A percentile compares a stretch with the other conserved stretches of the same genome.
Conservation (phyloP, 2,888 invertebrate species). For the Lomographa bimaculata region DNA sequence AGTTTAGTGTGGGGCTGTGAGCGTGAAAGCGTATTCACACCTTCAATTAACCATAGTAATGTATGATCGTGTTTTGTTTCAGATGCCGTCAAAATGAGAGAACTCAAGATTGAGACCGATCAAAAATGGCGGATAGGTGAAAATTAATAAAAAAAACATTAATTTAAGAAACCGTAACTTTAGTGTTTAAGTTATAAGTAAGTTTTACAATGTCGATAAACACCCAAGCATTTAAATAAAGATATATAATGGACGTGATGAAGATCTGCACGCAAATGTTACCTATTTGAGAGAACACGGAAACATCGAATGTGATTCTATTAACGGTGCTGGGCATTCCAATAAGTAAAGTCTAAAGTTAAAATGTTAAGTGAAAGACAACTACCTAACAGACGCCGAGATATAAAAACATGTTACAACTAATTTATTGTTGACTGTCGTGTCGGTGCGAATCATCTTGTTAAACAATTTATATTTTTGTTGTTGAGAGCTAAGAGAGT, state of each 20-base stretch:
- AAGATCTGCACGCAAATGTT: conserved; percentile 29
- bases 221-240: conserved; percentile 72
- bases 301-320: conserved; percentile 26
- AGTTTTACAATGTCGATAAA: conserved; percentile 58
- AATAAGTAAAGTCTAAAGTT: conserved; percentile 59
- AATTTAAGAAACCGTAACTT: conserved; percentile 76
- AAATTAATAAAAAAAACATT: conserved; percentile 48
- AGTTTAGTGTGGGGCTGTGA: no score
- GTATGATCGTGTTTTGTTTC: no score
- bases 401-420: conserved; percentile 42
- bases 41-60: no score
- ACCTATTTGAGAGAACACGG: conserved; percentile 24
- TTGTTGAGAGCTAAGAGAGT: conserved; percentile 66
- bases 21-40: no score
- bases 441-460: conserved; percentile 40
- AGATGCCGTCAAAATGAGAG: conserved; percentile 56
- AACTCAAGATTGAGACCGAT: conserved; percentile 63
- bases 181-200: conserved; percentile 52
- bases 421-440: conserved; percentile 47
- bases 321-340: conserved; percentile 73
- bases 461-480: conserved; percentile 52
- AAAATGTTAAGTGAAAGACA: conserved; percentile 69
- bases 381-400: conserved; percentile 34
- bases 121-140: conserved; percentile 55
- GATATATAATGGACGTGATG: conserved; percentile 40